Percentiles rank a stretch among this genome's conserved stretches.
Conservation (phyloP, 2,113 vertebrate genomes). For the Pandion haliaetus region DNA sequence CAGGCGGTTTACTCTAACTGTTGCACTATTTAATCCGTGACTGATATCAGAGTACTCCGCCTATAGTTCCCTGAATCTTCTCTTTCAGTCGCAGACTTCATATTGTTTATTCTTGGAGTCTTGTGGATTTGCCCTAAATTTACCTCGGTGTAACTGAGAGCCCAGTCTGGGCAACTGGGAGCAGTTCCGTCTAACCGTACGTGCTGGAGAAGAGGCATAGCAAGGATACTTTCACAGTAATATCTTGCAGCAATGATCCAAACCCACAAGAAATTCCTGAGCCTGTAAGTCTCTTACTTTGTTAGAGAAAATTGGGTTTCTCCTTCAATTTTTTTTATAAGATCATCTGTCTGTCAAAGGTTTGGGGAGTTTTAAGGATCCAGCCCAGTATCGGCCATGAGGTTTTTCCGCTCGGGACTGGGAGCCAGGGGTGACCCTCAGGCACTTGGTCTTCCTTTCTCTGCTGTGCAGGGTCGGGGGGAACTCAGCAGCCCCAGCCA, state of each 20-base stretch:
- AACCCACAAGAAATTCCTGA: slow-evolving; percentile 27
- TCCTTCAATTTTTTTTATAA: not conserved
- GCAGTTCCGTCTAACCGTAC: not conserved
- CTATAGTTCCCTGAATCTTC: not conserved
- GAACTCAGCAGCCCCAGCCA: not conserved
- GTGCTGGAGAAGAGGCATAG: not conserved
- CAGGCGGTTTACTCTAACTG: not conserved
- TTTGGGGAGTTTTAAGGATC: not conserved
- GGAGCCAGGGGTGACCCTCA: not conserved
- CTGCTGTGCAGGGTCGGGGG: not conserved
- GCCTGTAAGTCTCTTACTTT: not conserved
- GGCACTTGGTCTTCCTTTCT: not conserved
- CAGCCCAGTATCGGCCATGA: not conserved
- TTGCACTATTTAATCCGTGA: not conserved
- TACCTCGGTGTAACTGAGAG: not conserved
- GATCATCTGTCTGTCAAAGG: not conserved
- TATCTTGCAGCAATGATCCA: not conserved
- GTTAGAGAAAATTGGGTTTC: not conserved
- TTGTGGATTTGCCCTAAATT: not conserved
- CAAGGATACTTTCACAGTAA: not conserved
- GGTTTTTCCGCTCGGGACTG: not conserved
- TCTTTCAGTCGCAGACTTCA: not conserved
- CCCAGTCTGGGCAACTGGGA: not conserved
- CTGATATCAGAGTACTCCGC: not conserved
- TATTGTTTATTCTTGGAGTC: not conserved